Conservation (phyloP, 1,140 invertebrate genomes). For the Rhagoletis pomonella region DNA sequence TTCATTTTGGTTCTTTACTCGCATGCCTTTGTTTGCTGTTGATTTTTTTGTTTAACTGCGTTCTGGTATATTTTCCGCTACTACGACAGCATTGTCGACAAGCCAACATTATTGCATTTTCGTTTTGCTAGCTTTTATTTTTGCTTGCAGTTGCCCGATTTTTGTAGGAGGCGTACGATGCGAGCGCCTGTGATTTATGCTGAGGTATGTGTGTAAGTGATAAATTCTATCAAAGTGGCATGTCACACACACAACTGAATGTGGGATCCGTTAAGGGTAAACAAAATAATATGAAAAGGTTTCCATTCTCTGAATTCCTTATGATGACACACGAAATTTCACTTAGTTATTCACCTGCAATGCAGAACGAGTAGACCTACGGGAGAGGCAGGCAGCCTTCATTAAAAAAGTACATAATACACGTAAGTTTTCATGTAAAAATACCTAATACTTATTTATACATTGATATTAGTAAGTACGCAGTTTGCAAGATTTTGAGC, state of each 20-base stretch:
- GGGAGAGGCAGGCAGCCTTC: no score
- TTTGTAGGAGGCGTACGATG: neutral
- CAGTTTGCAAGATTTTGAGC: no score
- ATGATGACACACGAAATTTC: neutral
- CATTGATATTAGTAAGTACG: no score
- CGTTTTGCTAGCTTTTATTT: conserved; percentile 28
- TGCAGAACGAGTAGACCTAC: neutral
- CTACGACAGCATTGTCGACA: neutral
- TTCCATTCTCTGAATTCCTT: conserved; percentile 18
- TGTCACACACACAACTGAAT: neutral
- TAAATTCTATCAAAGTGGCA: conserved; percentile 25
- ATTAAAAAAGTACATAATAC: no score
- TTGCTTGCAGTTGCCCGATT: neutral
- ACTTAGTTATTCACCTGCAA: neutral
- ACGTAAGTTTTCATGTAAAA: no score
- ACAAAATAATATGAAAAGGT: neutral
- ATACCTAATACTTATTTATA: no score
- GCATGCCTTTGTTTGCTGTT: no score
- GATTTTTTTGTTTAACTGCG: neutral
- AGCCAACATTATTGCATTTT: conserved; percentile 11
- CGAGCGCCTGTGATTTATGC: conserved; percentile 11
- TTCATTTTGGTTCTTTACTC: no score
- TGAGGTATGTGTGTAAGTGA: neutral
- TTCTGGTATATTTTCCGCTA: neutral
- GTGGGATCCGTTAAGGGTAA: no score